These are phyloP conservation scores for Syrphus vitripennis DNA, from an alignment of 2,888 invertebrate species.

Conservation along the genomic window DNA sequence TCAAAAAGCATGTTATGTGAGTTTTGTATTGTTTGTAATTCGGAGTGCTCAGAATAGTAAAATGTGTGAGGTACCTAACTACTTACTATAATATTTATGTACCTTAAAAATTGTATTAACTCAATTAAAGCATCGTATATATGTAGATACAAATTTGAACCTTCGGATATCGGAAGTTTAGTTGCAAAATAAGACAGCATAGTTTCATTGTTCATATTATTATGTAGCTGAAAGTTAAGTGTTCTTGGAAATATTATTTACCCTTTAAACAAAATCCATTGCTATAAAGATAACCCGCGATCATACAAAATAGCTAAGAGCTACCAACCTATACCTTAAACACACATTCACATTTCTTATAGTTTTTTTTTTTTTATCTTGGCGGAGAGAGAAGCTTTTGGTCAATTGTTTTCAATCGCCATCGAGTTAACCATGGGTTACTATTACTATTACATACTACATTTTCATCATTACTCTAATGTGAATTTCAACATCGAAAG, in stretches of 20 bases:
- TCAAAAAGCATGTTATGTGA: slow-evolving; percentile 15
- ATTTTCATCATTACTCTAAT: background rate
- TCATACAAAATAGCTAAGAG: background rate
- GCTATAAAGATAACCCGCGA: background rate
- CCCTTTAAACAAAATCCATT: background rate
- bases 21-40: slow-evolving; percentile 40
- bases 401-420: slow-evolving; percentile 14
- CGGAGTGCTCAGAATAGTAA: slow-evolving; percentile 26
- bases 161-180: slow-evolving; percentile 6
- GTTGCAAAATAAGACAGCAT: background rate
- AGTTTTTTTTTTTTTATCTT: background rate
- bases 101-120: background rate
- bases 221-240: background rate
- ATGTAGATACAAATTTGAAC: background rate
- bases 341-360: background rate
- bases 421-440: background rate
- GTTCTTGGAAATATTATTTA: background rate
- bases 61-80: slow-evolving; percentile 2
- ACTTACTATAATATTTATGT: background rate
- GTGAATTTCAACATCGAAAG: slow-evolving; percentile 24
- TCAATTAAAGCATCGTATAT: too few relatives aligned
- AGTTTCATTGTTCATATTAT: background rate
- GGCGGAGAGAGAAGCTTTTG: slow-evolving; percentile 19
- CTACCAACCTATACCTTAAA: background rate
- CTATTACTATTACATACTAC: background rate